Conservation (phyloP, 2,888 invertebrate species). For the Drosophila mulleri region DNA sequence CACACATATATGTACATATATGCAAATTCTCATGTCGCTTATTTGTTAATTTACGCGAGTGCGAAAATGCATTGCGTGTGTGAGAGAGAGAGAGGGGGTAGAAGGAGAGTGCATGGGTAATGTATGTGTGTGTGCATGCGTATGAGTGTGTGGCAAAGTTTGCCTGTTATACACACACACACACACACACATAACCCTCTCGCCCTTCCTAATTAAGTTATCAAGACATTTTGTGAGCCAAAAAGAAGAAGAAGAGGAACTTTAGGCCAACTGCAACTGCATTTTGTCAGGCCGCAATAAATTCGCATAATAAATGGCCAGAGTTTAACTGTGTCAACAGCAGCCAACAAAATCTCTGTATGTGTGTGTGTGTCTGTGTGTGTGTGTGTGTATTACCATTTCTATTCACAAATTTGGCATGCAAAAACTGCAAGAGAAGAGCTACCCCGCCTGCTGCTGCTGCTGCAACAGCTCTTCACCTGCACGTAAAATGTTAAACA, state of each 20-base stretch:
- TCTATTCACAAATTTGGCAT: conserved; percentile 48
- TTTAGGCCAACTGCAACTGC: conserved; percentile 41
- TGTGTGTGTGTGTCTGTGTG: conserved; percentile 16
- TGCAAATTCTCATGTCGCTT: conserved; percentile 75
- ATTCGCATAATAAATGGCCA: conserved; percentile 72
- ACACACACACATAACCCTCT: conserved; percentile 3
- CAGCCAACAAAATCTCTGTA: conserved; percentile 26
- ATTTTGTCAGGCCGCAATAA: conserved; percentile 60
- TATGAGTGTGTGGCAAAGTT: too few species aligned
- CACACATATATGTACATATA: conserved; percentile 31
- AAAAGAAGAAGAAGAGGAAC: not conserved
- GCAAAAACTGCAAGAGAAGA: conserved; percentile 23
- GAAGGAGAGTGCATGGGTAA: conserved; percentile 8
- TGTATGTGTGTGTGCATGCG: conserved; percentile 7
- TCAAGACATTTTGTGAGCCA: conserved; percentile 58
- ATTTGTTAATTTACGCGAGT: conserved; percentile 79
- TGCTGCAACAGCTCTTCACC: conserved; percentile 26
- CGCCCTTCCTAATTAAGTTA: conserved; percentile 58
- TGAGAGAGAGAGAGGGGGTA: conserved; percentile 4
- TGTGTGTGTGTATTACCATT: conserved; percentile 11
- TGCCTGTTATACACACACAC: too few species aligned
- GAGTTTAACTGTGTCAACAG: conserved; percentile 74
- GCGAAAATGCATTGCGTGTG: conserved; percentile 72
- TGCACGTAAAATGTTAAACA: conserved; percentile 71
- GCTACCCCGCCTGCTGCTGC: too few species aligned